Conservation (phyloP, 2,888 invertebrate species). For the Bimastos eiseni region DNA sequence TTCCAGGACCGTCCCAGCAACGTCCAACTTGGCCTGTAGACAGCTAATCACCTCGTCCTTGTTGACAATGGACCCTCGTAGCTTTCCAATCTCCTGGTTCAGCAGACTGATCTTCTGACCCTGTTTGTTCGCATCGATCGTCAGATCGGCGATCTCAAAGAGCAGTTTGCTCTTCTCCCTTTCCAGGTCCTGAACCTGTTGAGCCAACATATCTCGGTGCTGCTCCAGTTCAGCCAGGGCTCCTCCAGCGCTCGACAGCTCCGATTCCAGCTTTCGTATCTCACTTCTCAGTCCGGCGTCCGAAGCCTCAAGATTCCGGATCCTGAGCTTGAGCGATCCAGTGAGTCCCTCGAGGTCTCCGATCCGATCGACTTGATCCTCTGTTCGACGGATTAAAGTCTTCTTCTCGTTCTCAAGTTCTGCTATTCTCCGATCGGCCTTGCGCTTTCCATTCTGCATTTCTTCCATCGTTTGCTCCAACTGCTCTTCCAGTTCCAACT, state of each 20-base stretch:
- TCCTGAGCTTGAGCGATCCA: conserved; percentile 19
- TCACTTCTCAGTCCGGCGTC: neutral
- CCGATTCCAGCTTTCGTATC: neutral
- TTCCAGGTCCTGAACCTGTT: conserved; percentile 9
- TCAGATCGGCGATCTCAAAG: conserved; percentile 16
- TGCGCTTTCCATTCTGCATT: conserved; percentile 2
- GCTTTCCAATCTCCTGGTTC: conserved; percentile 22
- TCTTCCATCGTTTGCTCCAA: neutral
- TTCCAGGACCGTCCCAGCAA: neutral
- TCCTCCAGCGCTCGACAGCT: neutral
- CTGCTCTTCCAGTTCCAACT: neutral
- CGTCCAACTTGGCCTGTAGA: conserved; percentile 13
- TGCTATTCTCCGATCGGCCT: neutral
- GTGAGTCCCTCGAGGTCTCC: conserved; percentile 2
- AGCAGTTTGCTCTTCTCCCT: conserved; percentile 23
- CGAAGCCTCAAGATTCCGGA: neutral
- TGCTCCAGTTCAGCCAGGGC: neutral
- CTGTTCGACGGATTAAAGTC: neutral
- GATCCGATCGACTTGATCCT: conserved; percentile 17
- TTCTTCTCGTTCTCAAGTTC: conserved; percentile 17
- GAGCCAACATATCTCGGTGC: neutral
- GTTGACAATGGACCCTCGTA: neutral
- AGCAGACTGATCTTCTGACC: conserved; percentile 1
- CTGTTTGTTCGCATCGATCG: conserved; percentile 7
- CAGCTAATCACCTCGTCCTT: conserved; percentile 16